These are phyloP conservation scores for Aleadryas rufinucha DNA, from an alignment of 2,113 vertebrate genomes.

Conservation along the genomic window DNA sequence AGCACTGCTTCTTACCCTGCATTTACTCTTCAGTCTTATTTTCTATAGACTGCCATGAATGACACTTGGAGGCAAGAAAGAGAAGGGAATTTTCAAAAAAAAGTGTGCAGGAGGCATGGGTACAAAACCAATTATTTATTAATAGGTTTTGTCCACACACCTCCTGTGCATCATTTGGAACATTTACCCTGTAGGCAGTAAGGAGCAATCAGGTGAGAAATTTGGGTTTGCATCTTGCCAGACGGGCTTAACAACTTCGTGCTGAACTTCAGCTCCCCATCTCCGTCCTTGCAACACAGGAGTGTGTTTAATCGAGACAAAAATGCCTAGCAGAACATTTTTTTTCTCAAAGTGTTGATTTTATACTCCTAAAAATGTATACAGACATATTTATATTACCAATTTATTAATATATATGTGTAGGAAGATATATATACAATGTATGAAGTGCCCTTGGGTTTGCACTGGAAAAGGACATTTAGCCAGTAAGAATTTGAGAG, in stretches of 20 bases:
- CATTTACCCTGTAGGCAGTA: conserved; percentile 49
- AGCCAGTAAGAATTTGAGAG: neutral
- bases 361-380: neutral
- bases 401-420: neutral
- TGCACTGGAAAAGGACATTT: neutral
- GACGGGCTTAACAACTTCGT: conserved; percentile 16
- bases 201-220: conserved; percentile 67
- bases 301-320: neutral
- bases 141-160: conserved; percentile 50
- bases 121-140: conserved; percentile 63
- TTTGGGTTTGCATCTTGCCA: conserved; percentile 50
- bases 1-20: neutral
- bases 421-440: no score
- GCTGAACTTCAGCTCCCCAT: neutral
- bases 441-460: neutral
- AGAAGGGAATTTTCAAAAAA: conserved; percentile 30
- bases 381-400: neutral
- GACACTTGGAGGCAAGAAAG: conserved; percentile 32
- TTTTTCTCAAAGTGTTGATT: neutral
- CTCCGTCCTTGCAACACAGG: neutral
- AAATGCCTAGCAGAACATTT: neutral
- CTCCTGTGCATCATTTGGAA: conserved; percentile 58
- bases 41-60: neutral
- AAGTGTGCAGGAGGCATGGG: conserved; percentile 17
- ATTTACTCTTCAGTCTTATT: conserved; percentile 32